Evolutionary conservation across 2,113 vertebrate genomes (phyloP), one percentile per base, ranked within the genome.

Genomic region (Bubalus kerabau): DNA sequence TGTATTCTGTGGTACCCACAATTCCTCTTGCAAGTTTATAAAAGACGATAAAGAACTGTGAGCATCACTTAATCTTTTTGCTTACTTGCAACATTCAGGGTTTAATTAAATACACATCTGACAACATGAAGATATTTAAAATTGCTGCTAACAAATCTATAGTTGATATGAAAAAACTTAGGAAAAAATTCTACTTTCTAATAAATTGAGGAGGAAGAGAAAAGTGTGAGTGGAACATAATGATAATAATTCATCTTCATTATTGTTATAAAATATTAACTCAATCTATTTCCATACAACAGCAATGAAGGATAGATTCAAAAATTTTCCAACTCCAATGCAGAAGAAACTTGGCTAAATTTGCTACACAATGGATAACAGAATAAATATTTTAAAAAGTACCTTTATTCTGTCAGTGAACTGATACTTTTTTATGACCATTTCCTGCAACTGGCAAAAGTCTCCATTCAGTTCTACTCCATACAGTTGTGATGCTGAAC

Each of bases 401-500:
- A 99, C 99, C 99, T 99, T 98, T 98, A 99, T 98, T 99, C 99
- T 98, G 98, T 99, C 99, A 76, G 86, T 92, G 93, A 99, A 99
- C 32, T 98, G 87, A 82, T 99, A 99, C 97, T 99, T 99, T 92
- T 99, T 98, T 95, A 99, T 84, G 67, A 99, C 96, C 86, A 99
- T 98, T 96, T 99, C 99, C 98, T 99, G 99, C 97, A 99, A 99
- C 24, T 98, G 97, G 97, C 99, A 99, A 95, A 99, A 99, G 17
- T 99, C 99, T 97, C 98, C 98, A 97, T 98, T 99, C 92, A 99
- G 98, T 99, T 99, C 99, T 97, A 99, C 98, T 84, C 99, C 99
- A 30, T 98, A 96, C 0, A 99, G 98, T 43, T 98, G 99, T 43
- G 98, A 97, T 80, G 99, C 99, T 64, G 99, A 99, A 97, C 99